Conservation (phyloP, 1,140 invertebrate genomes). For the Linepithema humile region DNA sequence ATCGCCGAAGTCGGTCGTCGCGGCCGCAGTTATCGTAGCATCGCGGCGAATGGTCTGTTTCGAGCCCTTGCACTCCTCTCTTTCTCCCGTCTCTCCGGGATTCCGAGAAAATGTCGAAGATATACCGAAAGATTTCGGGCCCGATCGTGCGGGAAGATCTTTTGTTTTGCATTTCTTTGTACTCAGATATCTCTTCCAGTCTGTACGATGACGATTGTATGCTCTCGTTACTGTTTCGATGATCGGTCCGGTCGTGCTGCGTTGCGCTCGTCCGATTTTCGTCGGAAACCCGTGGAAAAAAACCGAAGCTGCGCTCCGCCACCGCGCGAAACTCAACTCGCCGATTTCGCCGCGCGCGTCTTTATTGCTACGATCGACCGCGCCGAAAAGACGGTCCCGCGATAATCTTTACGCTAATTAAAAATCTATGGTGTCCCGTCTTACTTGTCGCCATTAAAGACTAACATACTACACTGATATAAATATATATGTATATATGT, state of each 20-base stretch:
- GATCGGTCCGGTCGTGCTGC: not conserved
- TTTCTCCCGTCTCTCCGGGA: not conserved
- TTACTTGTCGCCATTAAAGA: constrained; percentile 63
- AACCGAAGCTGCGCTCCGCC: too few relatives aligned
- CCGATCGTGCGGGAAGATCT: not conserved
- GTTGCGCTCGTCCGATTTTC: not conserved
- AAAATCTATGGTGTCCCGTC: constrained; percentile 64
- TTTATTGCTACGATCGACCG: constrained; percentile 57
- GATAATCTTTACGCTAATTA: constrained; percentile 66
- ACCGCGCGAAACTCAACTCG: not conserved
- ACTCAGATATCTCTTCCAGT: not conserved
- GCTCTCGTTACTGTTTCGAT: not conserved
- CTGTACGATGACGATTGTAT: not conserved
- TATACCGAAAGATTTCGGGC: not conserved
- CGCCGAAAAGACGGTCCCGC: constrained; percentile 37
- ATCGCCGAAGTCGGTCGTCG: constrained; percentile 25
- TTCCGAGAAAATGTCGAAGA: not conserved
- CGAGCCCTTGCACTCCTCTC: not conserved
- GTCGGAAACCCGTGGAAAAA: not conserved
- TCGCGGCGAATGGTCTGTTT: not conserved
- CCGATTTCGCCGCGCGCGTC: not conserved
- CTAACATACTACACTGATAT: constrained; percentile 74
- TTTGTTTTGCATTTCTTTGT: constrained; percentile 22
- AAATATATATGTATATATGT: constrained; percentile 64
- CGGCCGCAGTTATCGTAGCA: constrained; percentile 29